Evolutionary conservation across 1,140 invertebrate genomes (phyloP), one percentile per base, ranked within the genome.

Genomic region (Steinernema feltiae): DNA sequence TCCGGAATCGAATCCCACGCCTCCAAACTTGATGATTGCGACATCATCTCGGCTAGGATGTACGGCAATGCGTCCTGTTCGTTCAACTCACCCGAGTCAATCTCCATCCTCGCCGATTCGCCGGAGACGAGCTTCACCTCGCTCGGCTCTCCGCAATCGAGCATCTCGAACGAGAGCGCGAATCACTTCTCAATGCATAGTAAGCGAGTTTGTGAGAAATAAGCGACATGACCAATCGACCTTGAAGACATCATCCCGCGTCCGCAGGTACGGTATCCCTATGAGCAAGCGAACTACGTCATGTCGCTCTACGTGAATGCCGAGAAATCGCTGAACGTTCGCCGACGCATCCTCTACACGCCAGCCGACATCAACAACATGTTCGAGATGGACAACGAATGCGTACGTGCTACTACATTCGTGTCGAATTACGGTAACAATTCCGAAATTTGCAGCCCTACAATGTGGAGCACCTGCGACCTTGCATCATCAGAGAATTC

Each of bases 281-380:
- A n/a, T 63, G 53, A 41, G 63, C 31, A 75, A 1, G 27, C 27
- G 29, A 35, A 70, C 12, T 1, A 41, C 27, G 53, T 70, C 24
- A 48, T 71, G 17, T 29, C 74, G 30, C 77, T 72, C 18, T 76
- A 72, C 63, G 53, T 78, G 18, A 35, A 48, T 63, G 70, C 48
- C 2, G 77, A 78, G 70, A 74, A 74, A 15, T 78, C 77, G 0
- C 48, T 78, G 70, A 78, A 78, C 35, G 74, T 76, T 24, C 35
- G 77, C 7, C 48, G 77, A n/a, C 70, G 71, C 32, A 78, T 78
- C 32, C 72, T 78, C 73, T 78, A 76, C 48, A 78, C 77, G 0
- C 70, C 75, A 27, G 48, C 74, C 30, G 71, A 48, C 30, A 78
- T 78, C 15, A n/a, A 71, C 32, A 53, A 77, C 21, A 71, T 78